Evolutionary conservation across 2,888 invertebrate genomes (phyloP), one percentile per base, ranked within the genome.

Genomic region (Eucriotettix oculatus): DNA sequence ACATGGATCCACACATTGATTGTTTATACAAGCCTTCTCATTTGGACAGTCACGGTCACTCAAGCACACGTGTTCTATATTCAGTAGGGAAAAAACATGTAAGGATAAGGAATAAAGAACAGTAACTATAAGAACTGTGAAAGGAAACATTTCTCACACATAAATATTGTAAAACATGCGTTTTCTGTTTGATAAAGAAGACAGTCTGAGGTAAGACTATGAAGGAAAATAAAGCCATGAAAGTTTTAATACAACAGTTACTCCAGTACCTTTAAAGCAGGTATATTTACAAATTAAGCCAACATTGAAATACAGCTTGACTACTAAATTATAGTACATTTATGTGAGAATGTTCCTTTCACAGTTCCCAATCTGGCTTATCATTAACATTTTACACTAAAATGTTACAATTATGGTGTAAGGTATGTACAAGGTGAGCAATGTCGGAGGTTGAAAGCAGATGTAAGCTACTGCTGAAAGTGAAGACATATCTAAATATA

Each of bases 1-100:
- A 78, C 93, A 94, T 66, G 92, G 93, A 77, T 93, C 90, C 76
- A 87, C 82, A 77, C 93, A 94, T 78, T 88, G 87, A 76, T 86
- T 84, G 78, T 88, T 87, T 77, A 90, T 83, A 79, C 93, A 94
- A 74, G 90, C 87, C 79, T 90, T 88, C 78, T 92, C 90, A 78
- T 86, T 86, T 68, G 90, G 85, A 79, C 93, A 94, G 79, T 91
- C 91, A 79, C 84, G 82, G 81, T 93, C 90, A 85, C 79, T 85
- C 85, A 80, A 92, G 92, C 84, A 90, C 29, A 29, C 29, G 29
- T 29, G 29, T 29, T 29, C 29, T 29, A 29, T 29, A 29, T 29
- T 29, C 48, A 48, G 48, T n/a, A n/a, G 48, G 48, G 48, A n/a
- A 14, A 29, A 29, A 29, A 29, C 29, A 29, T 29, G 29, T 29